Base-by-base conservation (phyloP, 2,888 invertebrate species). In the Nipponacmea schrenckii region DNA sequence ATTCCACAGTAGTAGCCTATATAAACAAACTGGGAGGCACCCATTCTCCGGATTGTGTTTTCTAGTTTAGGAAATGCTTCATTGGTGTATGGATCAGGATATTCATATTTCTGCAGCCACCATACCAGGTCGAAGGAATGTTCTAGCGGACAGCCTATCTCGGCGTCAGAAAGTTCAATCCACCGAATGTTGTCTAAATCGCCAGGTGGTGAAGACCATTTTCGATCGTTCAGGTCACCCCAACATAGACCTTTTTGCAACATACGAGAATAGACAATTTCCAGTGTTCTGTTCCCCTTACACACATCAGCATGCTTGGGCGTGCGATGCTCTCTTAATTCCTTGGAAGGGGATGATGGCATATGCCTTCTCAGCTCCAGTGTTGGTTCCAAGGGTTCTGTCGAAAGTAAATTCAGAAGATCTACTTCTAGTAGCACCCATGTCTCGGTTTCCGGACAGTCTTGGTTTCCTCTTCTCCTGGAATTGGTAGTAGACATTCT, bases 81-180 rank as follows among this genome's bases (percentile, higher is more conserved):
- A 56, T 56, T n/a, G 50, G 50, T 56, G 50, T 56, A 56, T 56
- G 50, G 50, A 56, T 56, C 50, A 56, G n/a, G 20, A n/a, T 5
- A 56, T 56, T 56, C n/a, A n/a, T n/a, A 5, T 56, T n/a, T 56
- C 20, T 56, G 50, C 50, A 56, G 50, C 50, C n/a, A 20, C 0
- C 14, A 24, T 56, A 1, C 56, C 56, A 1, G 56, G 20, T 24
- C 56, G 14, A 20, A 56, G 24, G 14, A 24, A 56, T 56, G 56
- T 56, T 24, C 24, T 56, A 14, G 56, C 56, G 15, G 56, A 24
- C 56, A 56, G 24, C 14, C 24, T 56, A 1, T 56, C 56, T 12
- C 10, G 56, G 15, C 12, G 56, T 1, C 8, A 10, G 10, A 56
- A 20, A 56, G 20, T 20, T 1, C 56, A 0, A 12, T 1, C 1